Base-by-base conservation (phyloP, 2,113 vertebrate genomes). In the Perca schrenkii region DNA sequence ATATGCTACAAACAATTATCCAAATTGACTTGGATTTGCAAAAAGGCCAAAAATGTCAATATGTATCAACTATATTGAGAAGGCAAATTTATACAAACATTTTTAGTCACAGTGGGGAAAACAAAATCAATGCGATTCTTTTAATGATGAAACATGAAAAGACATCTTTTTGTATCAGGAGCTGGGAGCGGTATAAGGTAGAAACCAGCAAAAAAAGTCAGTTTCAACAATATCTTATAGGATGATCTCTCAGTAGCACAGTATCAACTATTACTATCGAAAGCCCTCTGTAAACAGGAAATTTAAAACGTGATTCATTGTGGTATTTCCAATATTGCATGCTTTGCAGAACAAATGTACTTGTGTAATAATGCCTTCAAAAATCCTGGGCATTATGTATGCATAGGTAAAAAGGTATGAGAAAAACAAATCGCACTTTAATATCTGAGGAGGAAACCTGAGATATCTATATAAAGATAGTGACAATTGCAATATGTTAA, bases 11-110 rank as follows among this genome's bases (percentile, higher is more conserved):
- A 60, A 84, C 82, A 83, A 77, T 83, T 85, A 87, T 57, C 66
- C 82, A 52, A 46, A 85, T 81, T 85, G 82, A 80, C 47, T 56
- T 70, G 69, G 56, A 80, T 79, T 79, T 79, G 40, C 52, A 79
- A 54, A 90, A 86, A 82, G 80, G 82, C 53, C 86, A 79, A 28
- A 28, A 57, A 72, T 88, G 86, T 77, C 86, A 82, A 82, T 76
- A 19, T 49, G 16, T 19, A 73, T 79, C 77, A 67, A n/a, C 25
- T 16, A 17, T 28, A 69, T 50, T 63, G 65, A 81, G 31, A 31
- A 46, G 40, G 52, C 36, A 56, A 79, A 77, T 43, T 52, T 43
- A 43, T 28, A 34, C 57, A 66, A 47, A 78, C 47, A 49, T 14
- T 36, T 31, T 47, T 17, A 21, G 78, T 53, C 22, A 60, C 43